Evolutionary conservation across 2,797 vertebrate species (phyloP).

Genomic region (Poecilia picta): DNA sequence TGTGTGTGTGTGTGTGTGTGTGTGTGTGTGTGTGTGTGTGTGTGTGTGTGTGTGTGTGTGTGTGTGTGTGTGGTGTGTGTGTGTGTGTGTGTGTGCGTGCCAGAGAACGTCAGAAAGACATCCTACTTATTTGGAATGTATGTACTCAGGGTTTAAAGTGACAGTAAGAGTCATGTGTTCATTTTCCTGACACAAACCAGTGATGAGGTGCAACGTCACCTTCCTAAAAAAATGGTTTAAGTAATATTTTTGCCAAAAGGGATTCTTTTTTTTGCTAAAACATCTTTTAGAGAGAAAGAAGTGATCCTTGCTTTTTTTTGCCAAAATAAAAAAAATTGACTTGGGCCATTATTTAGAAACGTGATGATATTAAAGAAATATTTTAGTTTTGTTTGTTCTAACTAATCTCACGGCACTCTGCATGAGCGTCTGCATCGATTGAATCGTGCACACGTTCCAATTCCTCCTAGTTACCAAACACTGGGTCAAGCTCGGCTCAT

Average conservation of each 20-base stretch:
- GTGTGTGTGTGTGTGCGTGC: slow-evolving; percentile 4
- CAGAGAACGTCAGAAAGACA: slow-evolving; percentile 15
- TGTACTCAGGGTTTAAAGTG: not conserved
- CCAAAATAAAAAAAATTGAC: too few relatives aligned
- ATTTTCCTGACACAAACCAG: not conserved
- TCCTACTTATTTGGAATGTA: not conserved
- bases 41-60: too few relatives aligned
- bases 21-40: slow-evolving; percentile 1
- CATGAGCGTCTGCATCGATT: not conserved
- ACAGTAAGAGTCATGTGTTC: not conserved
- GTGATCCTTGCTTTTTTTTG: too few relatives aligned
- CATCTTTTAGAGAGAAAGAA: too few relatives aligned
- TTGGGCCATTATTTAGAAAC: not conserved
- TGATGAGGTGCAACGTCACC: too few relatives aligned
- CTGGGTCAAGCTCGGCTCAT: not conserved
- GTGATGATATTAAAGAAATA: not conserved
- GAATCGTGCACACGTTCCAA: not conserved
- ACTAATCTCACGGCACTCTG: not conserved
- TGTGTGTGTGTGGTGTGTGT: too few relatives aligned
- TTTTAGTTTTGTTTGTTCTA: not conserved
- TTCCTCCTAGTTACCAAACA: not conserved
- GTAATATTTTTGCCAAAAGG: too few relatives aligned
- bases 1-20: too few relatives aligned
- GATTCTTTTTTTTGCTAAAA: too few relatives aligned
- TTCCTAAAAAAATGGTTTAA: too few relatives aligned